These are phyloP conservation scores for Decapterus maruadsi DNA, from an alignment of 2,797 vertebrate genomes.

Conservation along the genomic window DNA sequence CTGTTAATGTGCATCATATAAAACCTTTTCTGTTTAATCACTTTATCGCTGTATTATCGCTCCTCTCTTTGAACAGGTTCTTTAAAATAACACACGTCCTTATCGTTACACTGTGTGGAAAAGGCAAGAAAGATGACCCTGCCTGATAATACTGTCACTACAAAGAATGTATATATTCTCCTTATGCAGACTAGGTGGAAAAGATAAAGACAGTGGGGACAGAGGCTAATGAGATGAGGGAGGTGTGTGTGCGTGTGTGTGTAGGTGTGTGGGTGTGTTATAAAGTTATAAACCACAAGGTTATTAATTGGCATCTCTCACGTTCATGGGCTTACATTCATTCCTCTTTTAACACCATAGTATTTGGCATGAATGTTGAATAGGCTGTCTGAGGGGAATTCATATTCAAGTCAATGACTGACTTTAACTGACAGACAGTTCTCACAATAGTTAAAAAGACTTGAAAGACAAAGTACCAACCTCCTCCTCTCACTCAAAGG, in stretches of 20 bases:
- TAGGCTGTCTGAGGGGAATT: conserved; percentile 53
- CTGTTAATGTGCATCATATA: conserved; percentile 80
- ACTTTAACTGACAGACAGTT: conserved; percentile 52
- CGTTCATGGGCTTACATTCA: conserved; percentile 61
- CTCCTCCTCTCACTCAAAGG: conserved; percentile 48
- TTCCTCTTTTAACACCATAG: conserved; percentile 54
- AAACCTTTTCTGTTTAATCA: conserved; percentile 78
- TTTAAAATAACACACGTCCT: conserved; percentile 81
- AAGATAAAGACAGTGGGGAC: conserved; percentile 78
- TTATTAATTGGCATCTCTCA: conserved; percentile 79
- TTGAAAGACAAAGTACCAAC: conserved; percentile 51
- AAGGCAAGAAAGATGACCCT: conserved; percentile 77
- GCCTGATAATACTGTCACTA: conserved; percentile 73
- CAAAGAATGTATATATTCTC: conserved; percentile 82
- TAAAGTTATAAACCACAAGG: conserved; percentile 70
- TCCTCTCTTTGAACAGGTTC: conserved; percentile 75
- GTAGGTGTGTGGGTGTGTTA: conserved; percentile 22
- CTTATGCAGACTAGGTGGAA: conserved; percentile 73
- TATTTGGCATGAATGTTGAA: conserved; percentile 68
- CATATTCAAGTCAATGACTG: conserved; percentile 48
- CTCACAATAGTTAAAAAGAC: conserved; percentile 59
- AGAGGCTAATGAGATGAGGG: conserved; percentile 81
- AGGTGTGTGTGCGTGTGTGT: conserved; percentile 27
- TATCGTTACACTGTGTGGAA: conserved; percentile 68
- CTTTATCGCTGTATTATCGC: conserved; percentile 76